phyloP scores from a whole-genome alignment of 2,888 invertebrate species.

The Macrophya annulata region DNA sequence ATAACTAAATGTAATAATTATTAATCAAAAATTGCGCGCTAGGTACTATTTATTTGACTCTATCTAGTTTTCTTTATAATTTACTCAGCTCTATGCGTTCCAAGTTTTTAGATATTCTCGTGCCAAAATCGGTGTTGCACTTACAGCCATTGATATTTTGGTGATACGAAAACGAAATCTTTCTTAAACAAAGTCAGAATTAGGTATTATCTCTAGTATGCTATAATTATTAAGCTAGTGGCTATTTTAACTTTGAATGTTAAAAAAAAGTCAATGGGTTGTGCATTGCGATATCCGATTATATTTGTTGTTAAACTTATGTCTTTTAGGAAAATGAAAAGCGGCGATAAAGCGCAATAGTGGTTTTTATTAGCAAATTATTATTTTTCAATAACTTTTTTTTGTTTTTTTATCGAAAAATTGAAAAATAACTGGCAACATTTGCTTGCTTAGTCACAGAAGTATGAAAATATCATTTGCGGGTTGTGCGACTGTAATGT shows the following conservation, averaged over 20 bases:
- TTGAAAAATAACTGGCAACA: background rate
- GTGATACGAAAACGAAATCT: conserved; percentile 48
- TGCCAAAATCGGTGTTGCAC: conserved; percentile 8
- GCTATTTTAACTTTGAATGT: conserved; percentile 62
- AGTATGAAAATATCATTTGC: conserved; percentile 45
- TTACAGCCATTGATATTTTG: conserved; percentile 53
- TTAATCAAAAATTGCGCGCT: conserved; percentile 11
- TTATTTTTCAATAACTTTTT: conserved; percentile 57
- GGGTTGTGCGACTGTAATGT: background rate
- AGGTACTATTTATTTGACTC: background rate
- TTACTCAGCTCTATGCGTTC: background rate
- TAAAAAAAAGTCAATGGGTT: conserved; percentile 48
- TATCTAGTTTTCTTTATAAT: background rate
- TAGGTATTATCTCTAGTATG: conserved; percentile 57
- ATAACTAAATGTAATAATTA: conserved; percentile 27
- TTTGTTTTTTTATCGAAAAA: background rate
- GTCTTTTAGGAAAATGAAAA: conserved; percentile 62
- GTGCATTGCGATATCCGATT: conserved; percentile 42
- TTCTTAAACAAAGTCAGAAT: conserved; percentile 54
- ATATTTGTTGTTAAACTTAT: conserved; percentile 57
- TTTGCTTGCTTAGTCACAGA: background rate
- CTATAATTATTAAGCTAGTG: conserved; percentile 62
- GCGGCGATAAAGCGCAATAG: conserved; percentile 66
- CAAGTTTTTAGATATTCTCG: background rate
- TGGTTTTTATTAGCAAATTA: conserved; percentile 60